Base-by-base conservation (phyloP, 2,113 vertebrate genomes). In the Crotophaga sulcirostris region DNA sequence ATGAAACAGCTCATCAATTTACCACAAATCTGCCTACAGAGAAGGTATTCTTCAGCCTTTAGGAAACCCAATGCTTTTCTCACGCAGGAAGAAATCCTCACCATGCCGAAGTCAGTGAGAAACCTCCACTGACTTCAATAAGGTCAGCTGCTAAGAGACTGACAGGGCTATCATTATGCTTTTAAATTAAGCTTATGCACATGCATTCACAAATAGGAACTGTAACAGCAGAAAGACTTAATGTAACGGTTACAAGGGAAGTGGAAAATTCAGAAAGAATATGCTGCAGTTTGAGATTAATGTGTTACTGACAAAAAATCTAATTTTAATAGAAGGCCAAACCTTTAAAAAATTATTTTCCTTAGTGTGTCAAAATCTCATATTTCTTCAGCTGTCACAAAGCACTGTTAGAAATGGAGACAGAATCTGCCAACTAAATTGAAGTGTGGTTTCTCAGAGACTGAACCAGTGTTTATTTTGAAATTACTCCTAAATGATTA, bases 1-100 rank as follows among this genome's bases (percentile, higher is more conserved):
- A 87, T 36, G 42, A 96, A 96, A 91, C 59, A 85, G 85, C 63
- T 93, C 51, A 75, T 79, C 66, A 87, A 28, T 83, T 76, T 62
- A 83, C 45, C 44, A 55, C 93, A 95, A 87, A 67, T 68, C 74
- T 91, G 90, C 42, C 85, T 87, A 79, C 58, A 64, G 87, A 58
- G n/a, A 55, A 69, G 29, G 63, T 44, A 23, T 47, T 52, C 40
- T 63, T 33, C 70, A 85, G 82, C 40, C 70, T 63, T 63, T 36
- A 62, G 78, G 45, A 93, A 93, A 84, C 70, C 42, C 55, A 70
- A 59, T 69, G 63, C 55, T 94, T 85, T 62, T 63, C 55, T 85
- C 45, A 74, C 1, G 8, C 42, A 51, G 56, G 55, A 80, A 87
- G 55, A 90, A 91, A 94, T 66, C 78, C 55, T 91, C 29, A 38